Conservation (phyloP, 2,113 vertebrate genomes). For the Axis porcinus region DNA sequence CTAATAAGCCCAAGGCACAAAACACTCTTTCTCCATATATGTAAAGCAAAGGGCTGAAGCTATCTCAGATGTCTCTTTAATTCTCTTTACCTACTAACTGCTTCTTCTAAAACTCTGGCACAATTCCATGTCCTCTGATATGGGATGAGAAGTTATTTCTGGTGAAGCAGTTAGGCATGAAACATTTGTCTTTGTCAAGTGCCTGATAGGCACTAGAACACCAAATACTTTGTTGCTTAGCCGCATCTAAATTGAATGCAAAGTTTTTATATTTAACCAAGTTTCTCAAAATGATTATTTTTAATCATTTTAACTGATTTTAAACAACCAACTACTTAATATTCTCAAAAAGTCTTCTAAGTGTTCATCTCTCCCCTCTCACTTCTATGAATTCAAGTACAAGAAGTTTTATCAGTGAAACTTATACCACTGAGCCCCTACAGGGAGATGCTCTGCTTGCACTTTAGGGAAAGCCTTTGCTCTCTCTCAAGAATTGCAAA, state of each 20-base stretch:
- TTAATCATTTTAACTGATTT: background rate
- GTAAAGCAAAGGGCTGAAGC: background rate
- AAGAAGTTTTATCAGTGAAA: background rate
- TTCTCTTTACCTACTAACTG: background rate
- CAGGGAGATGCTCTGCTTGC: background rate
- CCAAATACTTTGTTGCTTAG: conserved; percentile 27
- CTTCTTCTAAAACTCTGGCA: background rate
- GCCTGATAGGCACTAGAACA: background rate
- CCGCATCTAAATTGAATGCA: background rate
- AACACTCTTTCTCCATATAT: background rate
- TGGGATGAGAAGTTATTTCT: background rate
- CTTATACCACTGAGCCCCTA: background rate
- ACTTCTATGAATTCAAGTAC: background rate
- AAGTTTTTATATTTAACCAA: background rate
- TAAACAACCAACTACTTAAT: background rate
- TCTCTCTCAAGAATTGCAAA: background rate
- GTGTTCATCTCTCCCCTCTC: background rate
- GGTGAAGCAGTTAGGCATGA: background rate
- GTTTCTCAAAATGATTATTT: background rate
- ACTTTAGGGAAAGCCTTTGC: background rate
- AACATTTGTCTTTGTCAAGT: background rate
- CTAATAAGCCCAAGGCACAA: conserved; percentile 59
- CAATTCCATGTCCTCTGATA: background rate
- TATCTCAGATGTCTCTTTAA: background rate
- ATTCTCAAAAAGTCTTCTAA: background rate